Evolutionary conservation across 2,113 vertebrate species (phyloP).

Genomic region (Nibea albiflora): DNA sequence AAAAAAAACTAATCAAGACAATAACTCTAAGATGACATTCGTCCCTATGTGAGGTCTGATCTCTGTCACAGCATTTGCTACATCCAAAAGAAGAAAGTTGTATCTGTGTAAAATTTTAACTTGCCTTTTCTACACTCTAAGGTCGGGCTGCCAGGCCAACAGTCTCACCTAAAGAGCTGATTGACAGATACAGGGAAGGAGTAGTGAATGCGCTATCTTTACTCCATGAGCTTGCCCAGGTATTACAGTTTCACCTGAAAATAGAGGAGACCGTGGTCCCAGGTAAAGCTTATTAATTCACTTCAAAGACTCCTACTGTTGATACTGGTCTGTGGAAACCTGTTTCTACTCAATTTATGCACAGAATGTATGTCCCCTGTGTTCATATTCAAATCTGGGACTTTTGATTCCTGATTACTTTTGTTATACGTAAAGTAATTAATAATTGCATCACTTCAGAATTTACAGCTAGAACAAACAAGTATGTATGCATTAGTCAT

Average conservation of each 20-base stretch:
- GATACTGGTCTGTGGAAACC: not conserved
- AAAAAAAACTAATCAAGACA: not conserved
- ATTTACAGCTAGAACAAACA: not conserved
- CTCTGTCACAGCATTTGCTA: not conserved
- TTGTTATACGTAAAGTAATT: no score
- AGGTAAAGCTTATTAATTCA: constrained; percentile 75
- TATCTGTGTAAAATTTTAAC: not conserved
- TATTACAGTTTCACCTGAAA: constrained; percentile 84
- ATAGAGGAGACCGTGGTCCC: constrained; percentile 90
- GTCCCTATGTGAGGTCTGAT: not conserved
- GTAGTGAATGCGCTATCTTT: constrained; percentile 86
- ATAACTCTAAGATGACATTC: no score
- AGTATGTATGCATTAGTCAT: not conserved
- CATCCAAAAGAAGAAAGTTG: not conserved
- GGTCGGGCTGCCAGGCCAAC: constrained; percentile 54
- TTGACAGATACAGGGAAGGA: constrained; percentile 85
- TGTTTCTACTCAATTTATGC: not conserved
- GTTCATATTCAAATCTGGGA: not conserved
- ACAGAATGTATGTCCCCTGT: not conserved
- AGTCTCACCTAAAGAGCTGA: constrained; percentile 73
- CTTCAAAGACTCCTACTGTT: not conserved
- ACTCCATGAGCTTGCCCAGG: constrained; percentile 88
- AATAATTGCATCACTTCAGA: not conserved
- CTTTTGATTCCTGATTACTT: not conserved
- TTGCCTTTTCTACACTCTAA: not conserved